phyloP scores from a whole-genome alignment of 2,888 invertebrate species.

The Eulithis prunata region DNA sequence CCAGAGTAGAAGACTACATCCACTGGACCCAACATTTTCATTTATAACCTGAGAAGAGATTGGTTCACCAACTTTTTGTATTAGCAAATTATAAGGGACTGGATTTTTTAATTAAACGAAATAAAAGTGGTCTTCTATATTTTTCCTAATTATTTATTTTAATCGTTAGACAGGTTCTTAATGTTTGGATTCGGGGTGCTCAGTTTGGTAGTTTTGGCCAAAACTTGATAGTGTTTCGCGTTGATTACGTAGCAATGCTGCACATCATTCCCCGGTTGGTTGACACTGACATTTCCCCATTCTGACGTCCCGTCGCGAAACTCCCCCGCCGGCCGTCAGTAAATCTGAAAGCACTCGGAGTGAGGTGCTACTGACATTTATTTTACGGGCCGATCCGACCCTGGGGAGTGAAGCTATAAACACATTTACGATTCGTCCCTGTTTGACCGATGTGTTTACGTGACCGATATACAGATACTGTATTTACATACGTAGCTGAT shows the following conservation, averaged over 20 bases:
- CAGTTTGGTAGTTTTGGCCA: too few species aligned
- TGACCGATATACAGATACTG: constrained; percentile 43
- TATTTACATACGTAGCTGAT: constrained; percentile 31
- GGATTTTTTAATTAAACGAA: too few species aligned
- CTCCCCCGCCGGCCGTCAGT: constrained; percentile 25
- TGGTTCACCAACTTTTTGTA: background rate
- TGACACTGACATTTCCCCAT: background rate
- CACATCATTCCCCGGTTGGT: background rate
- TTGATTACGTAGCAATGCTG: too few species aligned
- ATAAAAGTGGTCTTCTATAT: too few species aligned
- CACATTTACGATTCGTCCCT: constrained; percentile 55
- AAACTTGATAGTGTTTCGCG: too few species aligned
- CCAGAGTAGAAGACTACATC: constrained; percentile 1
- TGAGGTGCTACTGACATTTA: constrained; percentile 55
- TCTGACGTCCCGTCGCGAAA: constrained; percentile 14
- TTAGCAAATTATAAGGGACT: too few species aligned
- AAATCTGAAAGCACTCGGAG: constrained; percentile 49
- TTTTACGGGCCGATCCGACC: constrained; percentile 50
- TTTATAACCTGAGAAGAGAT: constrained; percentile 1
- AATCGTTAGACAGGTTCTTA: too few species aligned
- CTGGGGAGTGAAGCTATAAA: constrained; percentile 55
- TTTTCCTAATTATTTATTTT: too few species aligned
- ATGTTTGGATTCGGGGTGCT: too few species aligned
- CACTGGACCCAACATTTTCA: constrained; percentile 1
- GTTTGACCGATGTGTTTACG: constrained; percentile 47